Evolutionary conservation across 2,888 invertebrate genomes (phyloP), one percentile per base, ranked within the genome.

Genomic region (Eupithecia pulchellata): DNA sequence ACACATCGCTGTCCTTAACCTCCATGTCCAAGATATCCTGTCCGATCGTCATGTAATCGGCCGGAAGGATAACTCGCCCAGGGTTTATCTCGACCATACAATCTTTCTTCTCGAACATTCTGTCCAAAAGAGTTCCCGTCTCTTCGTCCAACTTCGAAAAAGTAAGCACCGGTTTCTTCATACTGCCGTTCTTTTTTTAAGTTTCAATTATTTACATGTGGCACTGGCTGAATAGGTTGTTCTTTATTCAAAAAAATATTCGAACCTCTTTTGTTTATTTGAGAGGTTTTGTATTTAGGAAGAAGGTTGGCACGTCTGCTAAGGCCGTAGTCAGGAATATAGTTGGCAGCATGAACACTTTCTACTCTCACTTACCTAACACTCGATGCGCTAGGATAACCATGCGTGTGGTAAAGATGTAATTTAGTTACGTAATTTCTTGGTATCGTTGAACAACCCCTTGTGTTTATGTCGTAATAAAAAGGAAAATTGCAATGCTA

Each of bases 1-100:
- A 98, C 0, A 98, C 96, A 86, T 98, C 98, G 78, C 96, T 96
- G 4, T 96, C 94, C 67, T 96, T 92, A 2, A 98, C 95, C 68
- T 96, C 95, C 85, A 98, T 95, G 69, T 97, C 96, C 70, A 96
- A 87, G 69, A 98, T 97, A 77, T 96, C 95, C 78, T 96, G 95
- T 0, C 96, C 97, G 42, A 97, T 95, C 17, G 95, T 95, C 79
- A 95, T 93, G 81, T 95, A 97, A 79, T 96, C 95, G 0, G 96
- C 95, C 0, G 97, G 97, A 74, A 97, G 84, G 27, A 97, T 91
- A 73, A 96, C 96, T 68, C 95, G 92, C 0, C 97, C 96, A 0
- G 97, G 97, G 82, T 96, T 95, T 20, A 97, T 97, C 85, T 96
- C 96, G 34, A 97, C 93, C 88, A 97, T 96, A 75, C 96, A 96